Evolutionary conservation across 2,888 invertebrate species (phyloP).

Genomic region (Lasioglossum malachurum): DNA sequence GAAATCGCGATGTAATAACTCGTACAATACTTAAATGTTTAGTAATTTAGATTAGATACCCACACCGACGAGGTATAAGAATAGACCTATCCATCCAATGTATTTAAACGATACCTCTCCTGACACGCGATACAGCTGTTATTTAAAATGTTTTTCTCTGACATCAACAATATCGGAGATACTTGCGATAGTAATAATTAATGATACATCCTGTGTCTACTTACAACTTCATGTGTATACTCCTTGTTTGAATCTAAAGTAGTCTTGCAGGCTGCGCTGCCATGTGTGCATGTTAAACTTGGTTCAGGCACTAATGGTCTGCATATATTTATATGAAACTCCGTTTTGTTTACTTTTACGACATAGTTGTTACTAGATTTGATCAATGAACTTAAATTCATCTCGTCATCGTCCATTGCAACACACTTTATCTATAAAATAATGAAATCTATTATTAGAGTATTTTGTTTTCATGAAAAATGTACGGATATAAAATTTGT

Average conservation of each 20-base stretch:
- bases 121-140: not conserved
- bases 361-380: conserved; percentile 73
- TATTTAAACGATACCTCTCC: not conserved
- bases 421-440: conserved; percentile 72
- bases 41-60: no score
- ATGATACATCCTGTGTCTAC: conserved; percentile 39
- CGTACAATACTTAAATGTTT: no score
- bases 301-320: conserved; percentile 73
- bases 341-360: conserved; percentile 69
- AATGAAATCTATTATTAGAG: conserved; percentile 13
- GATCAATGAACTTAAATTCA: conserved; percentile 74
- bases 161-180: not conserved
- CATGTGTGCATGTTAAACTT: conserved; percentile 74
- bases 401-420: conserved; percentile 65
- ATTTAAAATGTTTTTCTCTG: not conserved
- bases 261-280: conserved; percentile 77
- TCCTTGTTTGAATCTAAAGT: conserved; percentile 65
- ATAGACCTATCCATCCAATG: no score
- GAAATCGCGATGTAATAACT: no score
- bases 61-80: no score
- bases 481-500: not conserved
- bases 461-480: not conserved
- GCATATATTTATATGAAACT: conserved; percentile 80
- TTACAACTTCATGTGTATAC: conserved; percentile 74
- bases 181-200: not conserved